Percentiles rank a stretch among this genome's conserved stretches.
Conservation (phyloP, 30 jellyfish, hydroid and myxozoan species). For the Mastigias papua region DNA sequence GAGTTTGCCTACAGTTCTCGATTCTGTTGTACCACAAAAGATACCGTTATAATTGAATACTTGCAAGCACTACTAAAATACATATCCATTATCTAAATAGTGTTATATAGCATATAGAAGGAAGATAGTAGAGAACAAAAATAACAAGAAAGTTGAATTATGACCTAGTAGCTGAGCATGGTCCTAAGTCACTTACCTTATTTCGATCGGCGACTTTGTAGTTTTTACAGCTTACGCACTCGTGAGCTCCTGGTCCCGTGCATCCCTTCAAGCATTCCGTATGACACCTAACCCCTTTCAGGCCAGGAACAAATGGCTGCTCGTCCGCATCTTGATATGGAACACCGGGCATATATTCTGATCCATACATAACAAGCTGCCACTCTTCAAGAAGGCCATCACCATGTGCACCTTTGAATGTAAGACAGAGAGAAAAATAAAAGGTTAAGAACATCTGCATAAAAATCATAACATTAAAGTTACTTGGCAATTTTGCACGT, state of each 20-base stretch:
- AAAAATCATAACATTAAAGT: too few relatives aligned
- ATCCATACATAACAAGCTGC: constrained; percentile 81
- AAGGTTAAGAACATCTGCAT: too few relatives aligned
- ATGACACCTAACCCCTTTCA: constrained; percentile 80
- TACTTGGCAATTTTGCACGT: too few relatives aligned
- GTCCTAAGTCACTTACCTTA: constrained; percentile 57
- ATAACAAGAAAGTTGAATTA: too few relatives aligned
- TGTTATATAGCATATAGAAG: too few relatives aligned
- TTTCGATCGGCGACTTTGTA: constrained; percentile 53
- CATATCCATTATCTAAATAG: too few relatives aligned
- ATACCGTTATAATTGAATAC: too few relatives aligned
- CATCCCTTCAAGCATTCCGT: constrained; percentile 85
- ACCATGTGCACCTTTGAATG: constrained; percentile 71
- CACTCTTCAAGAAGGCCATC: constrained; percentile 82
- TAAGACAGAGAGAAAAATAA: too few relatives aligned
- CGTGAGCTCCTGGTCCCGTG: constrained; percentile 83
- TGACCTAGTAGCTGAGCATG: not conserved
- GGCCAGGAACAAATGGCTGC: constrained; percentile 51
- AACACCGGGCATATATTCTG: constrained; percentile 90
- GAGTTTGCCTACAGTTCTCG: too few relatives aligned
- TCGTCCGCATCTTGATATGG: constrained; percentile 32
- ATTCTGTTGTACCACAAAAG: too few relatives aligned
- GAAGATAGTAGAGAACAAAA: too few relatives aligned
- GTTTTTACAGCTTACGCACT: constrained; percentile 84
- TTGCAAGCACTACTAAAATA: too few relatives aligned